Base-by-base conservation (phyloP, 2,797 vertebrate genomes). In the Diplodus sargus region DNA sequence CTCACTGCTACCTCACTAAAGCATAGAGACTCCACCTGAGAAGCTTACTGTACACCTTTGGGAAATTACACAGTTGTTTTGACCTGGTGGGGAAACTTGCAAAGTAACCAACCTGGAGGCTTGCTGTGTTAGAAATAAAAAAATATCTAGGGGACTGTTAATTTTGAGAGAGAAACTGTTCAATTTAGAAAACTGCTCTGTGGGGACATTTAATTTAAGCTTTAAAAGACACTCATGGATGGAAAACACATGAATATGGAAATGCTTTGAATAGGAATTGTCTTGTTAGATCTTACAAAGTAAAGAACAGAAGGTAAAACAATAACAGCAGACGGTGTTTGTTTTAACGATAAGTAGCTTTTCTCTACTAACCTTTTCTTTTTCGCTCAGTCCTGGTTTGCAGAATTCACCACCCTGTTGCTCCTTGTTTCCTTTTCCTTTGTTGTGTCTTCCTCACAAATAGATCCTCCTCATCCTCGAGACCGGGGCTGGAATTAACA, bases 371-470 rank as follows among this genome's bases (percentile, higher is more conserved):
- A 94, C 92, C 92, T 92, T 81, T 72, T 90, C 70, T 81, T 72
- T 79, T 82, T 78, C 25, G 66, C 68, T 87, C 78, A 81, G 82
- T 87, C 87, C 82, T 10, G 68, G 83, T 75, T 25, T 52, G 49
- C 73, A 76, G 81, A 85, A 91, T 87, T 57, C 30, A 72, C 87
- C 90, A 92, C 92, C 92, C 92, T 91, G 93, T 93, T 92, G 92
- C 90, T 92, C 80, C 91, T 90, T 72, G 67, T 78, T 87, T 81
- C 82, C 85, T 85, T 68, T 85, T 79, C 88, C 75, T 88, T 87
- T 85, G 88, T 89, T 70, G 81, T 56, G 70, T 87, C 86, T 91
- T 89, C 83, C 71, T 93, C 86, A 86, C 89, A 67, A 79, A 92
- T 74, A 83, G 85, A 93, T 84, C 86, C 89, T 86, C 85, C 89